Conservation (phyloP, 2,113 vertebrate genomes). For the Ploceus nigricollis region DNA sequence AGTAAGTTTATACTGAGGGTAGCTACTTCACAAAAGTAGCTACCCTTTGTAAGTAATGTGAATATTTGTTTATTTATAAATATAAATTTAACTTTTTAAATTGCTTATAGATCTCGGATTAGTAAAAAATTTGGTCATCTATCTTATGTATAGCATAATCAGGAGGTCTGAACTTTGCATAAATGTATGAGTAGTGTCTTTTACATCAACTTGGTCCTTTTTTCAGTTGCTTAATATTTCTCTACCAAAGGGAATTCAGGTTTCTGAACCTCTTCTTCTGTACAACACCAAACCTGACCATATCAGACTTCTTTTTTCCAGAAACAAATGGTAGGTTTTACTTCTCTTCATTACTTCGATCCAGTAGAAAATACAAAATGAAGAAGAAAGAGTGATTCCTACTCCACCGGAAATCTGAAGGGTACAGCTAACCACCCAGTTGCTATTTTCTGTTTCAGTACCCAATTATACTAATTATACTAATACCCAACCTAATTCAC, state of each 20-base stretch:
- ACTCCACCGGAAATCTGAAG: background rate
- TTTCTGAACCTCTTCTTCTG: background rate
- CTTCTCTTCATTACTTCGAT: background rate
- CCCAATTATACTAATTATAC: too few relatives aligned
- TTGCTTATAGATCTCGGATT: background rate
- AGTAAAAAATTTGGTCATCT: background rate
- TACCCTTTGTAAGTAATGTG: background rate
- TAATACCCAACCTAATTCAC: too few relatives aligned
- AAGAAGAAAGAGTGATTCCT: background rate
- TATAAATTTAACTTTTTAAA: background rate
- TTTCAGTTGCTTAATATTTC: background rate
- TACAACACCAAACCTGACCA: background rate
- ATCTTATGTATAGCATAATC: background rate
- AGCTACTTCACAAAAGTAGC: background rate
- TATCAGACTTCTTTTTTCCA: background rate
- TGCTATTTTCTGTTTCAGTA: background rate
- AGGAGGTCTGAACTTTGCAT: background rate
- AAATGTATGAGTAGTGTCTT: background rate
- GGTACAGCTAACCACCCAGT: background rate
- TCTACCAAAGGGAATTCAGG: background rate
- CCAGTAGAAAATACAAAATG: background rate
- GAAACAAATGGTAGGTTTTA: background rate
- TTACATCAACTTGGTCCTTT: background rate
- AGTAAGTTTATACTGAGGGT: background rate
- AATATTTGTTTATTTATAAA: background rate